Evolutionary conservation across 2,888 invertebrate genomes (phyloP).

Genomic region (Agrochola litura): DNA sequence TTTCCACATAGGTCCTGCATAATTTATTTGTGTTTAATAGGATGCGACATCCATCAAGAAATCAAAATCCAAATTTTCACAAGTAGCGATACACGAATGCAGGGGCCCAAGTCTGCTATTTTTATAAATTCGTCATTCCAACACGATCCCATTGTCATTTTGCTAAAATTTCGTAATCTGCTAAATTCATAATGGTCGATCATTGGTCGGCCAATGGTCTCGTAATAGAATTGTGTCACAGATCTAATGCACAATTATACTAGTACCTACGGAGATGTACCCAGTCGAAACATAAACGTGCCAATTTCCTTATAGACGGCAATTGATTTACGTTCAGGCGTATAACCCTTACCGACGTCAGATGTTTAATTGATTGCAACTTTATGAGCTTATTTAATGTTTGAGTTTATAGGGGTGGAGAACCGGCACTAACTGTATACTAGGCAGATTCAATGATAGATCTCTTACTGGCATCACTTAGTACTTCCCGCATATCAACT

Average conservation of each 20-base stretch:
- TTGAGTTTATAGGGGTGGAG: constrained; percentile 67
- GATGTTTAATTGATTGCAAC: constrained; percentile 73
- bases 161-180: no score
- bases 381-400: constrained; percentile 73
- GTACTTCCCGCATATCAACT: constrained; percentile 71
- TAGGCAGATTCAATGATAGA: constrained; percentile 66
- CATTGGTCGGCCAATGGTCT: no score
- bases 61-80: background rate
- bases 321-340: constrained; percentile 71
- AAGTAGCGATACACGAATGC: constrained; percentile 8
- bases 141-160: no score
- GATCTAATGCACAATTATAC: constrained; percentile 38
- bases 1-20: background rate
- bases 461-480: constrained; percentile 68
- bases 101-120: no score
- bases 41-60: background rate
- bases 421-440: constrained; percentile 63
- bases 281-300: constrained; percentile 67
- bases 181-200: no score
- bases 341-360: constrained; percentile 65
- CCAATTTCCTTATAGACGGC: constrained; percentile 73
- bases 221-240: no score
- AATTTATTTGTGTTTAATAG: background rate
- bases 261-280: constrained; percentile 32
- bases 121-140: no score